phyloP scores from a whole-genome alignment of 2,797 vertebrate genomes.

The Limnodromus scolopaceus region DNA sequence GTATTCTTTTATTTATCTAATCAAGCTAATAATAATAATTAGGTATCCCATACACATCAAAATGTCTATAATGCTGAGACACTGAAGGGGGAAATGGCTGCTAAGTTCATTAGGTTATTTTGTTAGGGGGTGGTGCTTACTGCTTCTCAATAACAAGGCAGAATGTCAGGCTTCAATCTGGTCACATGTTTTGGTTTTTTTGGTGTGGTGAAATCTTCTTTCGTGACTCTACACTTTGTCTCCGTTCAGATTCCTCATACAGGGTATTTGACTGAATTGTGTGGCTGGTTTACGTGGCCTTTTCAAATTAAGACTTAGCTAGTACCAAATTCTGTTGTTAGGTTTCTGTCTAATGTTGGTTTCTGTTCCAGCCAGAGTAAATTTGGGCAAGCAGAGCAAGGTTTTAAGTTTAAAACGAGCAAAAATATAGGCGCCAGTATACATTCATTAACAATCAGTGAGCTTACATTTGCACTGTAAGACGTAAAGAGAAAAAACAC shows the following conservation, averaged over 20 bases:
- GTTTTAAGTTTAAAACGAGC: background rate
- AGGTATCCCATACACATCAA: background rate
- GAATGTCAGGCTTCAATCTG: background rate
- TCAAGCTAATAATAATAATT: background rate
- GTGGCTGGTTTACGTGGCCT: background rate
- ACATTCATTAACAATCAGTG: background rate
- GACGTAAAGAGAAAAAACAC: background rate
- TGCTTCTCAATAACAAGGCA: background rate
- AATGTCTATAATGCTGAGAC: background rate
- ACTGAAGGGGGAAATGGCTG: background rate
- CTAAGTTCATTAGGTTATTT: background rate
- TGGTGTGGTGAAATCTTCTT: background rate
- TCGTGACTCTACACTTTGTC: background rate
- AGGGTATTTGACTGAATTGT: background rate
- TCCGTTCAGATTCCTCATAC: background rate
- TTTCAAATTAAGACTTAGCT: background rate
- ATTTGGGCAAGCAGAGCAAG: background rate
- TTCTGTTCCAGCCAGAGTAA: background rate
- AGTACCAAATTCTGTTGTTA: background rate
- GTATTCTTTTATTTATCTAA: background rate
- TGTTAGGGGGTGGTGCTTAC: background rate
- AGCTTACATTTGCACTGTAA: background rate
- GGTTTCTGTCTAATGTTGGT: background rate
- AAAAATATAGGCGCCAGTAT: background rate
- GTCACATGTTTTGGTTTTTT: background rate